Evolutionary conservation across 2,797 vertebrate genomes (phyloP), one percentile per base, ranked within the genome.

Genomic region (Eidolon dupreanum): DNA sequence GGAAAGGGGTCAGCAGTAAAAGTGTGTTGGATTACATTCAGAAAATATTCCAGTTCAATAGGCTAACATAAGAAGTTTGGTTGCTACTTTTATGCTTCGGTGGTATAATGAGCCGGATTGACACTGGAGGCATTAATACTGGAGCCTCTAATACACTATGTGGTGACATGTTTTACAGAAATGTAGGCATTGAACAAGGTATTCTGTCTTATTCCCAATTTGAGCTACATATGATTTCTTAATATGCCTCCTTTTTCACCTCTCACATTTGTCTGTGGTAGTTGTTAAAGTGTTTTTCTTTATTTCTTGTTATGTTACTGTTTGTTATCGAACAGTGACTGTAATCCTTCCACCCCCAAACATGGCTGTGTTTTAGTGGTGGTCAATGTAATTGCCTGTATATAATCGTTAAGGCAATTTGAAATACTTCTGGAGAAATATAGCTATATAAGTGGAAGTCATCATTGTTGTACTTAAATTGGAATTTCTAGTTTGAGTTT

Each of bases 311-410:
- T 88, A 83, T 74, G 57, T 51, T 78, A 22, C 79, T 91, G 46
- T 93, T 95, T 97, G 31, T 95, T 90, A 96, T 96, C 66, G 95
- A 96, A 93, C 33, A 83, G 68, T 89, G 38, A 63, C 63, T 70
- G 26, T 19, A 43, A 89, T 83, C 66, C 59, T 65, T 49, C 49
- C 15, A 49, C 59, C 77, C 51, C 31, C 43, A 87, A 75, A 31
- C 49, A 63, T 55, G n/a, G 49, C 53, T 96, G 2, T 92, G 51
- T 93, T 94, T 96, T 65, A 95, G 55, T 63, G 53, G 66, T 68
- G 28, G 75, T 66, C 0, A 6, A 77, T 93, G 70, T 88, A 65
- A 93, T 79, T 94, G 87, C 78, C 49, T 88, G 12, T 74, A 55
- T 84, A 49, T 75, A 95, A 71, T 79, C 85, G 24, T 82, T 94